These are phyloP conservation scores for Caradrina clavipalpis DNA, from an alignment of 2,888 invertebrate species.

Conservation along the genomic window DNA sequence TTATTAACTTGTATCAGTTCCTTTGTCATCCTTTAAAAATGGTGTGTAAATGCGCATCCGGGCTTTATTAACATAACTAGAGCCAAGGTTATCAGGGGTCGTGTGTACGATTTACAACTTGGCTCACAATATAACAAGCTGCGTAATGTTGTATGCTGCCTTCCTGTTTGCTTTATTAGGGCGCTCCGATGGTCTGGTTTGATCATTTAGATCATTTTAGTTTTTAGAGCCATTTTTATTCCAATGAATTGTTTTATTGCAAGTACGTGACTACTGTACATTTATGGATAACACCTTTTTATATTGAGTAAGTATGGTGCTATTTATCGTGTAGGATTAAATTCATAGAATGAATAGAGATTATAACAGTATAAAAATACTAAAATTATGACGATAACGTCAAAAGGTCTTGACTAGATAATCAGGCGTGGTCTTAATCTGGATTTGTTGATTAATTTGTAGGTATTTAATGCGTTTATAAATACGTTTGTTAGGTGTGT, in stretches of 20 bases:
- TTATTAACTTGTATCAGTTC: constrained; percentile 8
- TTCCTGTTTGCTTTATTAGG: constrained; percentile 57
- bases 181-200: background rate
- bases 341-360: background rate
- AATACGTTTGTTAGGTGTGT: background rate
- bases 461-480: background rate
- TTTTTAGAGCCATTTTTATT: constrained; percentile 28
- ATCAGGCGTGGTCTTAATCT: constrained; percentile 6
- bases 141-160: constrained; percentile 26
- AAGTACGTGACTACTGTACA: background rate
- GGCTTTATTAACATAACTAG: constrained; percentile 70
- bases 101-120: constrained; percentile 60
- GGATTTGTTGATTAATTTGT: constrained; percentile 7
- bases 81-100: constrained; percentile 76
- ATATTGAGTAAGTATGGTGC: background rate
- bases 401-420: constrained; percentile 17
- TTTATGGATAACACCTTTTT: constrained; percentile 9
- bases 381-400: constrained; percentile 16
- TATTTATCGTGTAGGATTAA: constrained; percentile 23
- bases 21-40: constrained; percentile 49
- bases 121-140: constrained; percentile 50
- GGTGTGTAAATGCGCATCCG: constrained; percentile 45
- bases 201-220: constrained; percentile 20
- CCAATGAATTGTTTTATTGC: constrained; percentile 9
- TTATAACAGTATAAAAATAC: background rate